Conservation (phyloP, 2,797 vertebrate species). For the Pygocentrus nattereri region DNA sequence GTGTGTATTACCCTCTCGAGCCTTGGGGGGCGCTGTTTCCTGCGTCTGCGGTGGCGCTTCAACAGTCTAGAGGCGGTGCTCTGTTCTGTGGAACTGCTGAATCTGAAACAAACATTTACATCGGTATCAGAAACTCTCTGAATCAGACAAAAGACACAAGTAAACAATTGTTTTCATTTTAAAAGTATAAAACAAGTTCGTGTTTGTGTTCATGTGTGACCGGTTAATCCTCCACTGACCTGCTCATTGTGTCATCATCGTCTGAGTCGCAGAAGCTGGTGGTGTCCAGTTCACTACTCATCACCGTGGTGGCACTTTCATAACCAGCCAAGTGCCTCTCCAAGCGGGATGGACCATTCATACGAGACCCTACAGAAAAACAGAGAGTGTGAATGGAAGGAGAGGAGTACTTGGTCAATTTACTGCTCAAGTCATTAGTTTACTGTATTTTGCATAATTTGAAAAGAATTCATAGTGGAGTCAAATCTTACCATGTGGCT, state of each 20-base stretch:
- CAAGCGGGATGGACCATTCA: conserved; percentile 84
- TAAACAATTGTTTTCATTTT: too few species aligned
- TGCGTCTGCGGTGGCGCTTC: conserved; percentile 88
- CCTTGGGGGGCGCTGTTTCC: conserved; percentile 90
- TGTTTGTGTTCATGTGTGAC: neutral
- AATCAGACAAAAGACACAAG: neutral
- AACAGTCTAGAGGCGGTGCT: conserved; percentile 90
- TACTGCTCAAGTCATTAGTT: neutral
- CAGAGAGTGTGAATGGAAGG: neutral
- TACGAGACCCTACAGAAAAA: conserved; percentile 75
- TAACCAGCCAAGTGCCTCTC: conserved; percentile 91
- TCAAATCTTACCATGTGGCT: conserved; percentile 81
- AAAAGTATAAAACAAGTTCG: too few species aligned
- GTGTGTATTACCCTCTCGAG: conserved; percentile 84
- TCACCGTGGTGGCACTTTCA: conserved; percentile 90
- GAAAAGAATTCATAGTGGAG: neutral
- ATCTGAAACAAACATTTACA: conserved; percentile 73
- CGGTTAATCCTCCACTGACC: conserved; percentile 68
- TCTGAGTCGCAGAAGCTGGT: conserved; percentile 92
- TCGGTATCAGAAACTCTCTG: conserved; percentile 1
- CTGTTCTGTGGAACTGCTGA: conserved; percentile 93
- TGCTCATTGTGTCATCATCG: conserved; percentile 92
- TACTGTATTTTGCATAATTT: neutral
- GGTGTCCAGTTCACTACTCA: conserved; percentile 93
- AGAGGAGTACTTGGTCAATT: neutral